These are phyloP conservation scores for Spondyliosoma cantharus DNA, from an alignment of 2,797 vertebrate genomes.

Conservation along the genomic window DNA sequence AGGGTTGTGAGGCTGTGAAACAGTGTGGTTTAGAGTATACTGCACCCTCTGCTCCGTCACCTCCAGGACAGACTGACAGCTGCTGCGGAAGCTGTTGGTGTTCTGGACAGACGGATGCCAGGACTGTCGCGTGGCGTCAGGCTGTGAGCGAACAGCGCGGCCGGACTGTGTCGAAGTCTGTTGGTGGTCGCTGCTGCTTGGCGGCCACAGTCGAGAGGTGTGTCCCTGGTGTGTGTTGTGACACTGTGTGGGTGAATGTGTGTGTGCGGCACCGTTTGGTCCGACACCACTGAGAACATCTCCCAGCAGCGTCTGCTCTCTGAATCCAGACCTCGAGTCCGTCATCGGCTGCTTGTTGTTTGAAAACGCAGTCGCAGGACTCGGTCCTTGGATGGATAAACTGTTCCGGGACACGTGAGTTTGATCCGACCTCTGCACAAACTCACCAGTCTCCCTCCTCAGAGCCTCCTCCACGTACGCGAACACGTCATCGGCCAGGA, in stretches of 20 bases:
- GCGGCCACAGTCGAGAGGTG: slow-evolving; percentile 19
- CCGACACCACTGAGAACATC: not conserved
- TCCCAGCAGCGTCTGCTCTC: slow-evolving; percentile 13
- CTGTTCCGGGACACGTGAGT: not conserved
- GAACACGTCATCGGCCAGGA: slow-evolving; percentile 57
- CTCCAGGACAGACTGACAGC: not conserved
- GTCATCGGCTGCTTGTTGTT: not conserved
- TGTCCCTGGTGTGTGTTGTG: slow-evolving; percentile 13
- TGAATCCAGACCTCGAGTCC: not conserved
- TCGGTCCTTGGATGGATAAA: not conserved
- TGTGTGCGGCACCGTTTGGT: not conserved
- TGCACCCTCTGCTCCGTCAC: slow-evolving; percentile 4
- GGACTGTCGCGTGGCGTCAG: not conserved
- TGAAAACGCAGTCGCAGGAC: slow-evolving; percentile 24
- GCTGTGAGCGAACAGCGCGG: not conserved
- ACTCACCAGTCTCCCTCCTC: slow-evolving; percentile 22
- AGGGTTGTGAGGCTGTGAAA: slow-evolving; percentile 8
- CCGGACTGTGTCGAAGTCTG: slow-evolving; percentile 20
- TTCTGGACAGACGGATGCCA: slow-evolving; percentile 36
- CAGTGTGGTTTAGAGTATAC: not conserved
- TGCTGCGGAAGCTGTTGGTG: slow-evolving; percentile 1
- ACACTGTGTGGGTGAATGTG: slow-evolving; percentile 3
- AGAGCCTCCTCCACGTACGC: slow-evolving; percentile 68
- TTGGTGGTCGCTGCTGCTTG: slow-evolving; percentile 1
- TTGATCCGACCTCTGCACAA: slow-evolving; percentile 5